Base-by-base conservation (phyloP, 2,113 vertebrate genomes). In the Melanotaenia duboulayi region DNA sequence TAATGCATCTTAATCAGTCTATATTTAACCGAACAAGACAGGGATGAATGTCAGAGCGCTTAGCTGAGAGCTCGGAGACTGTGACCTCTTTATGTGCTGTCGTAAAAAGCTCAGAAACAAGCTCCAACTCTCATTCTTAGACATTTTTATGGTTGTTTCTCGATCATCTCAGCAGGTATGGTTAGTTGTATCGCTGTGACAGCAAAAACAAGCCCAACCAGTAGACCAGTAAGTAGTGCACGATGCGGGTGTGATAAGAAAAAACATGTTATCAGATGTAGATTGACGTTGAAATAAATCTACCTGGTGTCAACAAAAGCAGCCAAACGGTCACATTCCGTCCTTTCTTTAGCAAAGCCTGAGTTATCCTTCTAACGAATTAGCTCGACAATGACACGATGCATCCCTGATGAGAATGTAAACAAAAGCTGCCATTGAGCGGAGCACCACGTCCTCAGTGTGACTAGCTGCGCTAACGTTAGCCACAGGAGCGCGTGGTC, bases 381-480 rank as follows among this genome's bases (percentile, higher is more conserved):
- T 57, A 66, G 83, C 79, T 28, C 4, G 2, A 56, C 24, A 1
- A 2, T 55, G 72, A 67, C 74, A 54, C 69, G 9, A 52, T 17
- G 65, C 48, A 48, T 51, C 61, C 42, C 49, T 5, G 66, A 0
- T 1, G 28, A 71, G 65, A 65, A 84, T 86, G 88, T 90, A 86
- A 90, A 90, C 83, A 89, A 67, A 76, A 71, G 60, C 75, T 49
- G 65, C 57, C 67, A 23, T 19, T 39, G 77, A 67, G 9, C 13
- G 2, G 25, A 62, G 32, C 13, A 66, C 71, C 84, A 79, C 82
- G 82, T 89, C 80, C 84, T 60, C 77, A 49, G 35, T 0, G 50
- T 49, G 51, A 66, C 54, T 84, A 82, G 73, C 78, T 32, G 57
- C 50, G 86, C 87, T 71, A 37, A 5, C 13, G 68, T 49, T 85